These are phyloP conservation scores for Sycophila sp. DNA, from an alignment of 1,140 invertebrate genomes.

Conservation along the genomic window DNA sequence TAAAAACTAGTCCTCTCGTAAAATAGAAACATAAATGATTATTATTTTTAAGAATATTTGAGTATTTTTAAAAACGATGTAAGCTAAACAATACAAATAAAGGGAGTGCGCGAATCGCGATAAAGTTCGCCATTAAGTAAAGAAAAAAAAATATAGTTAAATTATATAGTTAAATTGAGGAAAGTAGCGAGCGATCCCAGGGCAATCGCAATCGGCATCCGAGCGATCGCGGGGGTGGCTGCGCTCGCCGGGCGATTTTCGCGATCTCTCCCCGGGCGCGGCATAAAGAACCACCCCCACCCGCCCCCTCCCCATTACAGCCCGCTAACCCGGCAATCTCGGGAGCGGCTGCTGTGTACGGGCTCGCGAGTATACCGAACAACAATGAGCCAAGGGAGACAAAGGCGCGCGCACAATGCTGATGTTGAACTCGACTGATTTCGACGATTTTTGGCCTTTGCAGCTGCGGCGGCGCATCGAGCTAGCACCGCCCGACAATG, in stretches of 20 bases:
- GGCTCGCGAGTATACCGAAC: constrained; percentile 50
- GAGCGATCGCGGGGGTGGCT: no score
- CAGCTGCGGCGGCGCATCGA: constrained; percentile 47
- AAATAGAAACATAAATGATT: no score
- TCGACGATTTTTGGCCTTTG: constrained; percentile 65
- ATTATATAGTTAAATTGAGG: no score
- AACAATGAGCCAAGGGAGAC: constrained; percentile 64
- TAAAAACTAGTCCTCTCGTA: no score
- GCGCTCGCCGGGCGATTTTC: neutral
- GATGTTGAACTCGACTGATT: constrained; percentile 68
- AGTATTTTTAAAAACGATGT: no score
- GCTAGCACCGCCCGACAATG: constrained; percentile 52
- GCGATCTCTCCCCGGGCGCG: neutral
- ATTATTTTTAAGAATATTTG: no score
- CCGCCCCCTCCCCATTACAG: constrained; percentile 8
- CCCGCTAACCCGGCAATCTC: constrained; percentile 26
- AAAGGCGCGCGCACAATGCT: constrained; percentile 63
- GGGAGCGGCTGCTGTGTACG: constrained; percentile 33
- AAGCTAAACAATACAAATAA: no score
- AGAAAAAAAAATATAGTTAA: no score
- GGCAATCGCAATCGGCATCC: no score
- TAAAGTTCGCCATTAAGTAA: no score
- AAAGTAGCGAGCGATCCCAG: no score
- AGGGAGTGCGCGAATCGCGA: no score
- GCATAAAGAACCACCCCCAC: neutral